Evolutionary conservation across 2,888 invertebrate genomes (phyloP), one percentile per base, ranked within the genome.

Genomic region (Seira ritae): DNA sequence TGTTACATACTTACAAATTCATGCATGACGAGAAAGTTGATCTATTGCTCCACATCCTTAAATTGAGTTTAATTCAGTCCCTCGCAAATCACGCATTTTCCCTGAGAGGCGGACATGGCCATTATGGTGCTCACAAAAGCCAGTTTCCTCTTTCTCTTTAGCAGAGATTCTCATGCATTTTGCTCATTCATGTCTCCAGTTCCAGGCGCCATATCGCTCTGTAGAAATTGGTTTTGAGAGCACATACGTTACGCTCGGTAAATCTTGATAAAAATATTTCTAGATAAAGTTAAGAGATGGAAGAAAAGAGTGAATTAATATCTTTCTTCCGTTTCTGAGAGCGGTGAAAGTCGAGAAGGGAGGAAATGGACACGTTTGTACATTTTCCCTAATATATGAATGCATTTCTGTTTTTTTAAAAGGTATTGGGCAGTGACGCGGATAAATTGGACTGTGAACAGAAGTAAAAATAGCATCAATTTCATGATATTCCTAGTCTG

Each of bases 401-500:
- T n/a, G 23, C 3, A 71, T 69, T 65, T 80, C 42, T 80, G 37
- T 78, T 78, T 71, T 80, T 85, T 69, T 60, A 91, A 23, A 91
- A 94, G 95, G 91, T 97, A 96, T 91, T 96, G 96, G 96, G 96
- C 96, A 86, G 96, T 97, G 89, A 97, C 97, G 84, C 95, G 95
- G 91, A 95, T 96, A 89, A 96, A 96, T 91, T 97, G 97, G 92
- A 96, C 96, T 86, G 95, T 96, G 90, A 94, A 95, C 89, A 92
- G 96, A 86, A 96, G 95, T 65, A 94, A 94, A 10, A 93, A 93
- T 80, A 92, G 95, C 83, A 94, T 97, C 88, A 94, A 95, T 71
- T 91, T 94, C 80, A 96, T 96, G 96, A 96, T 97, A 86, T 92
- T 94, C 84, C 93, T 95, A 86, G 95, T 96, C 78, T 98, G 97